Conservation (phyloP, 2,113 vertebrate genomes). For the Alligator mississippiensis region DNA sequence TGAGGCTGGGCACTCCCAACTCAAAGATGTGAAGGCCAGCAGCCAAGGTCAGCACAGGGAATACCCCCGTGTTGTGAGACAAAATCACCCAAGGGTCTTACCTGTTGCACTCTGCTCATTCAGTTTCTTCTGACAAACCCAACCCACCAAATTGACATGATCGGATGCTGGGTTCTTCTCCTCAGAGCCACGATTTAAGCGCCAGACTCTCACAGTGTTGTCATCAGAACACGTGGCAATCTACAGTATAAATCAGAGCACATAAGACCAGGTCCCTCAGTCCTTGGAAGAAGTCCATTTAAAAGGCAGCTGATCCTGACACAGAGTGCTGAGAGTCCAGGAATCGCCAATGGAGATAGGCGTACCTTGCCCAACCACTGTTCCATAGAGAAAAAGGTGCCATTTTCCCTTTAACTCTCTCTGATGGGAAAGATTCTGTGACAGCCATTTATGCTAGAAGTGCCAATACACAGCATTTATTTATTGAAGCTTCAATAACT, state of each 20-base stretch:
- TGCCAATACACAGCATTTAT: slow-evolving; percentile 15
- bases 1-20: neutral
- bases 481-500: slow-evolving; percentile 58
- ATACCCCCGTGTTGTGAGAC: neutral
- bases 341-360: neutral
- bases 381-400: neutral
- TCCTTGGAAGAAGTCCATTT: neutral
- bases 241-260: slow-evolving; percentile 65
- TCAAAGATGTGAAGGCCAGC: neutral
- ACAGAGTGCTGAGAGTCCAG: neutral
- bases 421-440: slow-evolving; percentile 51
- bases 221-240: slow-evolving; percentile 98
- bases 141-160: slow-evolving; percentile 83
- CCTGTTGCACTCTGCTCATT: slow-evolving; percentile 59
- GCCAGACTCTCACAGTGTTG: slow-evolving; percentile 94
- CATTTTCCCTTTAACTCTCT: neutral
- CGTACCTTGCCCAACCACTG: neutral
- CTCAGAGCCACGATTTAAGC: slow-evolving; percentile 77
- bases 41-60: neutral
- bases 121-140: slow-evolving; percentile 81
- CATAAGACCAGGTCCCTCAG: neutral
- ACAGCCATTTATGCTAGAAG: slow-evolving; percentile 42
- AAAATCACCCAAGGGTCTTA: slow-evolving; percentile 38
- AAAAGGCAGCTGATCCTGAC: neutral
- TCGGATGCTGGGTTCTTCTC: slow-evolving; percentile 69